Percentiles rank a stretch among this genome's conserved stretches.
These are phyloP conservation scores for Pagetopsis macropterus DNA, from an alignment of 2,797 vertebrate genomes.

Conservation along the genomic window DNA sequence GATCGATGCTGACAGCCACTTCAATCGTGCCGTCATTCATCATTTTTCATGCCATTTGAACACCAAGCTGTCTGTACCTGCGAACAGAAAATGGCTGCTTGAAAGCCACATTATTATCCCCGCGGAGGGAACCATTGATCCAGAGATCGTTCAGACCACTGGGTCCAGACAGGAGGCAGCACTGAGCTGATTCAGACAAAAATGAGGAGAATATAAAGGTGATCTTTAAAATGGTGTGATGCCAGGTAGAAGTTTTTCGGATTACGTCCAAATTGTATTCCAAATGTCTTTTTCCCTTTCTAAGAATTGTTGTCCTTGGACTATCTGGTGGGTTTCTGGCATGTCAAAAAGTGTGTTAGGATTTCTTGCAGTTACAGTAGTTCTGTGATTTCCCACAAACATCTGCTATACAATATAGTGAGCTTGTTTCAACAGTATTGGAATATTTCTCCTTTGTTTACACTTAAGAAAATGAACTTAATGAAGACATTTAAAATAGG, in stretches of 20 bases:
- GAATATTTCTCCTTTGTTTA: neutral
- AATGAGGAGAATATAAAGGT: neutral
- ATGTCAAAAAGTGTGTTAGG: neutral
- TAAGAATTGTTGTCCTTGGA: neutral
- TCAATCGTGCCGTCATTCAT: conserved; percentile 68
- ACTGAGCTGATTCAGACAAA: neutral
- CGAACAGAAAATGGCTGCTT: conserved; percentile 60
- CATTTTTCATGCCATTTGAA: conserved; percentile 68
- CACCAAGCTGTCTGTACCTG: conserved; percentile 46
- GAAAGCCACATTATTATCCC: conserved; percentile 56
- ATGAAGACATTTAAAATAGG: too few relatives aligned
- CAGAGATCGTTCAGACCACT: conserved; percentile 30
- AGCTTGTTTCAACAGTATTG: conserved; percentile 2
- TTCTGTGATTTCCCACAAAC: neutral
- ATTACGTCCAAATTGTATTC: neutral
- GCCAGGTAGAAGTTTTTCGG: neutral
- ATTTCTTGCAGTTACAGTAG: conserved; percentile 1
- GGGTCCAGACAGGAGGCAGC: neutral
- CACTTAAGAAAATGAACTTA: too few relatives aligned
- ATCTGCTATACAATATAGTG: neutral
- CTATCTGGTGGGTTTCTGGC: neutral
- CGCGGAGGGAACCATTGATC: conserved; percentile 57
- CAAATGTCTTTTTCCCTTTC: neutral
- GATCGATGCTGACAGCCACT: conserved; percentile 73
- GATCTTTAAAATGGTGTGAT: neutral